These are phyloP conservation scores for Lineus longissimus DNA, from an alignment of 1,140 invertebrate species.

Conservation along the genomic window DNA sequence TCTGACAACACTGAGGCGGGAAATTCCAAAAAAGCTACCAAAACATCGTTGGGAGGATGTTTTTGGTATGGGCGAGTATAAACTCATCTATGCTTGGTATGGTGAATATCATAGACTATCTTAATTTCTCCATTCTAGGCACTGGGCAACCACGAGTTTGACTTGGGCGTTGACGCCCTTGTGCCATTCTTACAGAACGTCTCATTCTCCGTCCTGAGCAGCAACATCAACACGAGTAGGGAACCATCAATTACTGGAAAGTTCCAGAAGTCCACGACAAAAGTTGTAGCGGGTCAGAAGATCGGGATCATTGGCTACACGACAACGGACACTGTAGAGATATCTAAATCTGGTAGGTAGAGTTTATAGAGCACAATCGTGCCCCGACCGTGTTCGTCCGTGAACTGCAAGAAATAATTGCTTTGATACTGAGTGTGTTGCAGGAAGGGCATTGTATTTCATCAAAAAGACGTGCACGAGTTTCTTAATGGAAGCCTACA, in stretches of 20 bases:
- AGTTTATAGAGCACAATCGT: not conserved
- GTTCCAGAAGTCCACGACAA: constrained; percentile 63
- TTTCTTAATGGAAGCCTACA: no score
- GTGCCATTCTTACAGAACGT: constrained; percentile 70
- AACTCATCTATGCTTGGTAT: no score
- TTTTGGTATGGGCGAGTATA: no score
- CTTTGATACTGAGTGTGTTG: not conserved
- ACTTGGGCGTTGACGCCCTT: constrained; percentile 70
- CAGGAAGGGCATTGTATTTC: not conserved
- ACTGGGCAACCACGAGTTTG: constrained; percentile 90
- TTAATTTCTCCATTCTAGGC: no score
- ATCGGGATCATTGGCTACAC: constrained; percentile 84
- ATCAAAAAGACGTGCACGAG: not conserved
- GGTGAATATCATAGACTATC: no score
- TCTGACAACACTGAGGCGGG: no score
- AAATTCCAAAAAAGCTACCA: no score
- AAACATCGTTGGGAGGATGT: no score
- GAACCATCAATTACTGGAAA: constrained; percentile 62
- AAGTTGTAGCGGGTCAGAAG: constrained; percentile 62
- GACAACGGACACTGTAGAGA: constrained; percentile 69
- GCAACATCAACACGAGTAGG: constrained; percentile 69
- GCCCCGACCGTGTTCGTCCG: not conserved
- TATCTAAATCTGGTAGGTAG: constrained; percentile 31
- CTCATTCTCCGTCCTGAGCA: constrained; percentile 68
- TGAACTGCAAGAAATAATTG: not conserved